Evolutionary conservation across 2,888 invertebrate genomes (phyloP).

Genomic region (Cantharis nigra): DNA sequence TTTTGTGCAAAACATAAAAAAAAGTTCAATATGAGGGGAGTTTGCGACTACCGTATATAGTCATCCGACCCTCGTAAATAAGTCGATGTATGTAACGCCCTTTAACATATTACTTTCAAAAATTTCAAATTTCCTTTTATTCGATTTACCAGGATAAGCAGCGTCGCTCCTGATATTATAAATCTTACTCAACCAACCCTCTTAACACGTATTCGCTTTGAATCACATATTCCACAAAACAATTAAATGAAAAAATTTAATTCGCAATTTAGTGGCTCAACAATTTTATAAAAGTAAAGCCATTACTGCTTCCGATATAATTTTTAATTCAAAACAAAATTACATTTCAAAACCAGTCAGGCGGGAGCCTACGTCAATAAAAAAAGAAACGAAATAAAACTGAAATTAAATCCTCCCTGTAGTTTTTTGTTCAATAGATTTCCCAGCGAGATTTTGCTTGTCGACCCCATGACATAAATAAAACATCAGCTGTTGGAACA

Average conservation of each 20-base stretch:
- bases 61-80: background rate
- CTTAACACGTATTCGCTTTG: background rate
- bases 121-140: slow-evolving; percentile 12
- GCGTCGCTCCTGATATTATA: background rate
- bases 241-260: background rate
- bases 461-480: slow-evolving; percentile 28
- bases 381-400: slow-evolving; percentile 28
- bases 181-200: background rate
- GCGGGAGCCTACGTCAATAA: slow-evolving; percentile 18
- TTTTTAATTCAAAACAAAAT: slow-evolving; percentile 21
- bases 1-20: background rate
- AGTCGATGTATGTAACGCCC: slow-evolving; percentile 1
- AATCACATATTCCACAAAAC: background rate
- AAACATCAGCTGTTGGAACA: slow-evolving; percentile 31
- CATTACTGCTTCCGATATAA: background rate
- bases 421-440: slow-evolving; percentile 30
- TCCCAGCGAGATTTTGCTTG: slow-evolving; percentile 29
- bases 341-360: slow-evolving; percentile 10
- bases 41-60: background rate
- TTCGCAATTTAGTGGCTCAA: background rate
- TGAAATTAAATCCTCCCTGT: slow-evolving; percentile 31
- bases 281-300: background rate
- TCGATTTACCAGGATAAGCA: slow-evolving; percentile 13
- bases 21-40: background rate
- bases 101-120: background rate